Conservation (phyloP, 1,140 invertebrate genomes). For the Calliphora vicina region DNA sequence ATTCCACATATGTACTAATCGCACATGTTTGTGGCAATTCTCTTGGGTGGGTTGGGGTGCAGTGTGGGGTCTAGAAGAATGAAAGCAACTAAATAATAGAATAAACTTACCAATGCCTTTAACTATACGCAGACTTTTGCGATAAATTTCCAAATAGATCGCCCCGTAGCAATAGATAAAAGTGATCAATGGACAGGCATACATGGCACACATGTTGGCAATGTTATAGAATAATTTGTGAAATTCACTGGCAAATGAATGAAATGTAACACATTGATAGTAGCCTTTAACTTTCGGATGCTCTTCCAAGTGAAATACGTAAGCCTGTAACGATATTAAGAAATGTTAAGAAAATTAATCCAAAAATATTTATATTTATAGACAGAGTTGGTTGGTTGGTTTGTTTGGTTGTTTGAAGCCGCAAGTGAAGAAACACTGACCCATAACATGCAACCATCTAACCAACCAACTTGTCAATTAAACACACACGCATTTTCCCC, state of each 20-base stretch:
- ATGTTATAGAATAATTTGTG: conserved; percentile 79
- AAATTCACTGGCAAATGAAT: conserved; percentile 71
- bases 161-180: conserved; percentile 88
- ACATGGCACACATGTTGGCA: conserved; percentile 84
- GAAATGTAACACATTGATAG: conserved; percentile 82
- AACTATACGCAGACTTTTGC: conserved; percentile 56
- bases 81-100: too few species aligned
- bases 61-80: too few species aligned
- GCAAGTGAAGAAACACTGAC: not conserved
- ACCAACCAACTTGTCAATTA: not conserved
- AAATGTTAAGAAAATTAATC: not conserved
- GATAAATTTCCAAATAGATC: conserved; percentile 79
- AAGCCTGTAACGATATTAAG: conserved; percentile 65
- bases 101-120: conserved; percentile 48
- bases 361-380: too few species aligned
- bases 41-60: too few species aligned
- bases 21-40: too few species aligned
- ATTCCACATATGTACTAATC: too few species aligned
- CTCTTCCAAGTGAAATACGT: conserved; percentile 81
- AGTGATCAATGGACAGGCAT: conserved; percentile 81
- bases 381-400: not conserved
- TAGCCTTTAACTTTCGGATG: conserved; percentile 81
- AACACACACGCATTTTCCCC: not conserved
- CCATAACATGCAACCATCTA: not conserved
- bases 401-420: too few species aligned